Evolutionary conservation across 2,113 vertebrate species (phyloP).

Genomic region (Felis catus): F.catus_Fca126_mat1.0 CM031428.1:25091501-25092000

Average conservation of each 20-base stretch:
- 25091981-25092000: background rate
- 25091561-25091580: background rate
- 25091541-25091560: background rate
- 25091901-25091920: background rate
- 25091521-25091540: background rate
- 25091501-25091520: background rate
- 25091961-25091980: background rate
- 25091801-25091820: background rate
- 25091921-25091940: background rate
- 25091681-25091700: background rate
- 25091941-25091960: background rate
- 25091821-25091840: background rate
- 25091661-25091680: background rate
- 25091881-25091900: background rate
- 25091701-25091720: background rate
- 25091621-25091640: background rate
- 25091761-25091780: background rate
- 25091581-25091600: slow-evolving; percentile 50
- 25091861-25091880: background rate
- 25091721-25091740: background rate
- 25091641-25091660: background rate
- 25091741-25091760: background rate
- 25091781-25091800: background rate
- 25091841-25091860: background rate
- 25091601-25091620: background rate